These are phyloP conservation scores for Bucorvus abyssinicus DNA, from an alignment of 2,797 vertebrate genomes.

Conservation along the genomic window DNA sequence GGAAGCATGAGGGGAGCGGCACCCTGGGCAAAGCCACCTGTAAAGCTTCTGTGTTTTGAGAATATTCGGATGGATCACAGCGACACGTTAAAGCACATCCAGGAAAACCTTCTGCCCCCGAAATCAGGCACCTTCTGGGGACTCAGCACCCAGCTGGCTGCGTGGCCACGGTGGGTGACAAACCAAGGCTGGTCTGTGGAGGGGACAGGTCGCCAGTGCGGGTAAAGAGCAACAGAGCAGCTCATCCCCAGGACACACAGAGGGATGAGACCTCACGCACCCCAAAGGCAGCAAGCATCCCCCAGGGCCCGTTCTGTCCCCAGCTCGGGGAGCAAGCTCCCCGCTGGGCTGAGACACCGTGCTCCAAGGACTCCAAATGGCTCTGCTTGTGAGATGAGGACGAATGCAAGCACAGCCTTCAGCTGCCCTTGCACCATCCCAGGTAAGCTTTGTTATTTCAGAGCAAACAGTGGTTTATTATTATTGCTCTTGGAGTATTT, in stretches of 20 bases:
- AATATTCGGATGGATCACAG: rapidly evolving
- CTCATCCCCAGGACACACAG: neutral
- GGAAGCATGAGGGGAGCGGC: neutral
- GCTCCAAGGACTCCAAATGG: neutral
- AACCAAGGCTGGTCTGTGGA: neutral
- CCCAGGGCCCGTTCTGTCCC: neutral
- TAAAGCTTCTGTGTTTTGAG: neutral
- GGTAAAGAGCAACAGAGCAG: neutral
- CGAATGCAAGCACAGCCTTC: neutral
- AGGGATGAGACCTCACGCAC: neutral
- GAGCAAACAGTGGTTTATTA: neutral
- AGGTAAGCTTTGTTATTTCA: rapidly evolving
- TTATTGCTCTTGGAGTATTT: neutral
- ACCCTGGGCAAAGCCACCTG: rapidly evolving
- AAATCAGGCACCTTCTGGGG: neutral
- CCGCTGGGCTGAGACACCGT: rapidly evolving
- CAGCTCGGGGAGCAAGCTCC: neutral
- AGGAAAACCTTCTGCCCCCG: no score
- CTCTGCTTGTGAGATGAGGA: neutral
- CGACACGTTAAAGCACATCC: rapidly evolving
- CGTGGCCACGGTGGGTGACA: neutral
- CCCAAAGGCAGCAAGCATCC: neutral
- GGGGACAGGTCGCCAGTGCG: rapidly evolving
- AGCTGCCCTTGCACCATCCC: neutral
- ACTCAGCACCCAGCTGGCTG: neutral